These are phyloP conservation scores for Xylocampa areola DNA, from an alignment of 2,888 invertebrate genomes.

Conservation along the genomic window DNA sequence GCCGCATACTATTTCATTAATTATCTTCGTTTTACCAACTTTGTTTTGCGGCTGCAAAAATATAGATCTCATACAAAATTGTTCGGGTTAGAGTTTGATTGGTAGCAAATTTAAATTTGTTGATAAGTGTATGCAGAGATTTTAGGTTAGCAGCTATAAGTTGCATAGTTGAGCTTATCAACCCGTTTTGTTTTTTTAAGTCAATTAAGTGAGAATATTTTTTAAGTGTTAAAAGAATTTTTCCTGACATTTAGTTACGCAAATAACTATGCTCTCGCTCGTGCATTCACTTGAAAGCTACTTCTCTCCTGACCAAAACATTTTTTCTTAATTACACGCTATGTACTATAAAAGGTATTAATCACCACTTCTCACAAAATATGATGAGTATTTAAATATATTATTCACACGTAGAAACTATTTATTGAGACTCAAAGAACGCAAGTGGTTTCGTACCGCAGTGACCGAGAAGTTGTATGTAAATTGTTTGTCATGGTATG, in stretches of 20 bases:
- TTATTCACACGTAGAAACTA: too few species aligned
- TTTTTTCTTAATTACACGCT: too few species aligned
- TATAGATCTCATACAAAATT: conserved; percentile 23
- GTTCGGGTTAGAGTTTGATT: not conserved
- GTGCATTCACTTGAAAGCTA: too few species aligned
- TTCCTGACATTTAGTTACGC: conserved; percentile 1
- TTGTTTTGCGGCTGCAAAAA: conserved; percentile 8
- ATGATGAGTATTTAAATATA: too few species aligned
- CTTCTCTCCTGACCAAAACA: too few species aligned
- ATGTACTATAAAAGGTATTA: too few species aligned
- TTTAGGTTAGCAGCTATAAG: conserved; percentile 20
- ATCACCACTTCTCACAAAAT: too few species aligned
- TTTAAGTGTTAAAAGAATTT: not conserved
- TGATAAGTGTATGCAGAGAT: conserved; percentile 6
- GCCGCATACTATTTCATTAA: conserved; percentile 42
- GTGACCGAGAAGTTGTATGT: too few species aligned
- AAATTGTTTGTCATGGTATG: too few species aligned
- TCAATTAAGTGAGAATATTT: conserved; percentile 10
- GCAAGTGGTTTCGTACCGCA: too few species aligned
- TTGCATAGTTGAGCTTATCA: conserved; percentile 16
- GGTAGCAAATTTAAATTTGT: conserved; percentile 16
- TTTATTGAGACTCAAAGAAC: too few species aligned
- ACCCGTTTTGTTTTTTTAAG: conserved; percentile 5
- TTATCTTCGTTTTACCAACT: conserved; percentile 35
- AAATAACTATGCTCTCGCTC: too few species aligned